phyloP scores from a whole-genome alignment of 2,113 vertebrate genomes.

The Motacilla alba region DNA sequence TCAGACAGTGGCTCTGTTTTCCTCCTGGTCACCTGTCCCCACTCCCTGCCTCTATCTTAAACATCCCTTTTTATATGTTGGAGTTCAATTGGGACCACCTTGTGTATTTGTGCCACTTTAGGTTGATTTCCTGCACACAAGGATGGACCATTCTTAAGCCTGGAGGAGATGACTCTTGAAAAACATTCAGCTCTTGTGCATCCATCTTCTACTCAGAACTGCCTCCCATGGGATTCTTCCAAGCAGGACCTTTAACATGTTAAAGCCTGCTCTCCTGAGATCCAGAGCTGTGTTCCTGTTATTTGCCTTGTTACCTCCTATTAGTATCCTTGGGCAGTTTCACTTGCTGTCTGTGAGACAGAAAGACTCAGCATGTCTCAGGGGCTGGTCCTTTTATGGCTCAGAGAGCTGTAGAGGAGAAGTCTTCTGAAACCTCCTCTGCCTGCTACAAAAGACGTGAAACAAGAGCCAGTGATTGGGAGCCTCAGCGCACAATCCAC shows the following conservation, averaged over 20 bases:
- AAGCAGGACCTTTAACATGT: not conserved
- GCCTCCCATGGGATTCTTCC: not conserved
- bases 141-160: not conserved
- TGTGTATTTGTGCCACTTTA: not conserved
- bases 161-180: not conserved
- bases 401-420: not conserved
- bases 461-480: not conserved
- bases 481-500: fast-evolving
- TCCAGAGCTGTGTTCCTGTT: not conserved
- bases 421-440: not conserved
- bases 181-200: not conserved
- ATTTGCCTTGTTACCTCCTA: not conserved
- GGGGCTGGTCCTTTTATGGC: not conserved
- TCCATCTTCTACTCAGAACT: not conserved
- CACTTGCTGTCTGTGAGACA: not conserved
- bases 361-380: not conserved
- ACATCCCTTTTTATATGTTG: not conserved
- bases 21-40: not conserved
- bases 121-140: not conserved
- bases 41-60: not conserved
- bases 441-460: not conserved
- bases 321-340: not conserved
- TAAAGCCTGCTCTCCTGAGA: not conserved
- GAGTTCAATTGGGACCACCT: not conserved
- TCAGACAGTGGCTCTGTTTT: not conserved